Conservation (phyloP, 2,888 invertebrate species). For the Lochmaea crataegi region DNA sequence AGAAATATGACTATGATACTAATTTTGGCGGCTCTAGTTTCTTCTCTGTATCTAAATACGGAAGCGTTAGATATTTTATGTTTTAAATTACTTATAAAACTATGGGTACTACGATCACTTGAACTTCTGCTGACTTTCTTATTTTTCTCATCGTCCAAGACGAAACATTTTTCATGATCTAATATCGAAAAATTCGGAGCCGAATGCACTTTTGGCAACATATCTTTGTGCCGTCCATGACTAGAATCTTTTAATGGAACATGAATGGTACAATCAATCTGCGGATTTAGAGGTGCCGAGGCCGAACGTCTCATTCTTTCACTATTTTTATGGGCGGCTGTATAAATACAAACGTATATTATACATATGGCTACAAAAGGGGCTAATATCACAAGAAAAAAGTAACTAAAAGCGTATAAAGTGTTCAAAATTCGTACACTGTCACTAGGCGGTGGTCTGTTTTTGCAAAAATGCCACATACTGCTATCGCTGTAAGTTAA, state of each 20-base stretch:
- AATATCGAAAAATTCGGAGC: constrained; percentile 59
- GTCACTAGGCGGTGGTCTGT: constrained; percentile 42
- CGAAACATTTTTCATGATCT: constrained; percentile 43
- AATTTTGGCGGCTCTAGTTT: constrained; percentile 89
- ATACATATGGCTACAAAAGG: constrained; percentile 76
- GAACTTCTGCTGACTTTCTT: constrained; percentile 69
- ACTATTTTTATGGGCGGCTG: constrained; percentile 80
- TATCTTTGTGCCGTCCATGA: constrained; percentile 44
- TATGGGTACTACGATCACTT: constrained; percentile 69
- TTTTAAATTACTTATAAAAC: constrained; percentile 79
- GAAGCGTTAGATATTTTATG: constrained; percentile 87
- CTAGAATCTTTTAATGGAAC: constrained; percentile 63
- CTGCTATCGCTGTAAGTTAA: constrained; percentile 65
- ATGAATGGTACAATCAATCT: constrained; percentile 64
- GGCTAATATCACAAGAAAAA: constrained; percentile 65
- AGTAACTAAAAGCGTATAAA: constrained; percentile 65
- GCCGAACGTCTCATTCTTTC: constrained; percentile 68
- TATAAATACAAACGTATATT: constrained; percentile 81
- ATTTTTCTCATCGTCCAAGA: constrained; percentile 43
- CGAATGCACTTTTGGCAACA: constrained; percentile 59
- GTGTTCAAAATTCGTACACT: constrained; percentile 61
- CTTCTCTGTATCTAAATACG: constrained; percentile 86
- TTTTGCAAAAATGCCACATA: constrained; percentile 64
- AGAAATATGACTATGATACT: constrained; percentile 83
- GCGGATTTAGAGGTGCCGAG: constrained; percentile 68